Conservation (phyloP, 64 coral and sea anemone genomes). For the Astreopora myriophthalma region DNA sequence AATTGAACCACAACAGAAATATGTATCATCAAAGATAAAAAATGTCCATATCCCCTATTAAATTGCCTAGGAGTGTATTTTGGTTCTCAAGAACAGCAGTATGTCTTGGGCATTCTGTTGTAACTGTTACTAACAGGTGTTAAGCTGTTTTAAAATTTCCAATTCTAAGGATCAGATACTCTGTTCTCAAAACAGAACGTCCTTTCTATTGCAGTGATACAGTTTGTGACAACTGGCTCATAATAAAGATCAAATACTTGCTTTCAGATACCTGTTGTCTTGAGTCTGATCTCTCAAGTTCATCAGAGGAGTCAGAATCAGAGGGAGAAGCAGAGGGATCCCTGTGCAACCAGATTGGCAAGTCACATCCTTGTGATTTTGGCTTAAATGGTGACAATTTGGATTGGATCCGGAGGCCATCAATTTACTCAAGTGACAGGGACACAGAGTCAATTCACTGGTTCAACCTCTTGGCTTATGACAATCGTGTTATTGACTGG, state of each 20-base stretch:
- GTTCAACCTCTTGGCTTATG: constrained; percentile 19
- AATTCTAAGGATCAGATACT: neutral
- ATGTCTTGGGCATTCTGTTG: too few species aligned
- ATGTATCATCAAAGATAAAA: too few species aligned
- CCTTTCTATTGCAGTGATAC: neutral
- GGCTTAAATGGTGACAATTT: constrained; percentile 40
- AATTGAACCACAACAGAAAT: too few species aligned
- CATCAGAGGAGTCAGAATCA: neutral
- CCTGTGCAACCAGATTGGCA: neutral
- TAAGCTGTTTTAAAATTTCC: neutral
- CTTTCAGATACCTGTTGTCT: neutral
- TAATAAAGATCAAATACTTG: neutral
- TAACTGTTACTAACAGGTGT: too few species aligned
- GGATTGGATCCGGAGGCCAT: constrained; percentile 9
- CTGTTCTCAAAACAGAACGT: neutral
- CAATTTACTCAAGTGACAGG: constrained; percentile 4
- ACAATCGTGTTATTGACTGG: constrained; percentile 17
- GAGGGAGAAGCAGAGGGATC: neutral
- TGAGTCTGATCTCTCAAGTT: neutral
- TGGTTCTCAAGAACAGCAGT: too few species aligned
- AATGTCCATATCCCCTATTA: too few species aligned
- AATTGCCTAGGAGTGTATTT: too few species aligned
- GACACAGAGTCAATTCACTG: constrained; percentile 17
- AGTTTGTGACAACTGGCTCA: constrained; percentile 1
- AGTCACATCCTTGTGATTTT: neutral